Conservation (phyloP, 2,113 vertebrate genomes). For the Chelonoidis abingdonii region DNA sequence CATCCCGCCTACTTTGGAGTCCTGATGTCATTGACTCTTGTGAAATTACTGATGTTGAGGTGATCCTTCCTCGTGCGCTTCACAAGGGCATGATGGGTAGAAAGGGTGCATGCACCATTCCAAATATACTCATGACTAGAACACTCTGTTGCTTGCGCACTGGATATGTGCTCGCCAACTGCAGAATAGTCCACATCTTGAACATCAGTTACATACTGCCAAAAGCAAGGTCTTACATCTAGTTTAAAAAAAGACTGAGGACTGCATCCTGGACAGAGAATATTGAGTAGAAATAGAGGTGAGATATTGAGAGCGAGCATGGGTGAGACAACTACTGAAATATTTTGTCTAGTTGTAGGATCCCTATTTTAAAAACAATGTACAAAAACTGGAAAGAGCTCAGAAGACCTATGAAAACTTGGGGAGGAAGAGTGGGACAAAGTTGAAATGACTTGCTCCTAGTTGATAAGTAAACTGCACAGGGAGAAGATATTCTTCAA, state of each 20-base stretch:
- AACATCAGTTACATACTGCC: background rate
- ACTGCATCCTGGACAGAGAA: background rate
- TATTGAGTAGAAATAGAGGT: background rate
- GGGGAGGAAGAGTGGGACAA: background rate
- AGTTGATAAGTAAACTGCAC: background rate
- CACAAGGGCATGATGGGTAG: too few species aligned
- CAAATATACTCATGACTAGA: too few species aligned
- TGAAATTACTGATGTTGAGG: too few species aligned
- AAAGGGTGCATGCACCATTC: too few species aligned
- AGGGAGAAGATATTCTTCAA: too few species aligned
- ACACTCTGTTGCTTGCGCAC: too few species aligned
- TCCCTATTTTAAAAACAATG: background rate
- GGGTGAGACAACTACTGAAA: background rate
- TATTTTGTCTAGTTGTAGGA: background rate
- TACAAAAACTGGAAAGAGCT: background rate
- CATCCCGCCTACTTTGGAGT: too few species aligned
- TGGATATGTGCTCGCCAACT: too few species aligned
- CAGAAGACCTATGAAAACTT: background rate
- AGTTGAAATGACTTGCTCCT: background rate
- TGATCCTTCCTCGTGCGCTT: too few species aligned
- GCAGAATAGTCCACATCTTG: too few species aligned
- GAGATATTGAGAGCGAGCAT: background rate
- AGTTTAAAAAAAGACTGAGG: background rate
- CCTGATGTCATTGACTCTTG: too few species aligned
- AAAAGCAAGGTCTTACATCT: background rate